Percentiles rank a stretch among this genome's conserved stretches.
Conservation (phyloP, 2,888 invertebrate species). For the Aphrophora alni region DNA sequence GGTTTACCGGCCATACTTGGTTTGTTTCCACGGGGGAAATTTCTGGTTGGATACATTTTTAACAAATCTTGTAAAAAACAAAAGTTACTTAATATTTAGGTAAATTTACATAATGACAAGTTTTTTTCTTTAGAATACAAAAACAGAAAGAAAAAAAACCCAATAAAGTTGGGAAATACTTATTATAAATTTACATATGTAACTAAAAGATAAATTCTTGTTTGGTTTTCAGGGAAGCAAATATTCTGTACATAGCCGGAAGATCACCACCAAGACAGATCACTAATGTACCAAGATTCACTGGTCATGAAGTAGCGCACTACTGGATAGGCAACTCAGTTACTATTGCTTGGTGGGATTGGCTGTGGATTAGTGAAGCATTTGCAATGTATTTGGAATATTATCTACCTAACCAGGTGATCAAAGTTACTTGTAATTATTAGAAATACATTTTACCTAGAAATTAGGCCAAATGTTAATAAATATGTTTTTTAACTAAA, state of each 20-base stretch:
- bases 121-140: not conserved
- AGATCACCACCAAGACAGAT: conserved; percentile 47
- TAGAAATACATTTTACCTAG: not conserved
- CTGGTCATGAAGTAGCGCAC: conserved; percentile 65
- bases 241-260: conserved; percentile 40
- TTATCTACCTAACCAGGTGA: conserved; percentile 55
- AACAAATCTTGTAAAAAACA: no score
- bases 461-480: no score
- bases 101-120: not conserved
- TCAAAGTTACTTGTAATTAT: conserved; percentile 40
- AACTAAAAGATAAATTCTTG: not conserved
- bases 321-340: conserved; percentile 62
- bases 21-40: no score
- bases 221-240: conserved; percentile 42
- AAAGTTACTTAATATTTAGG: not conserved
- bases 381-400: conserved; percentile 64
- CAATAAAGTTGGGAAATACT: no score
- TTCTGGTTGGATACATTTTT: no score
- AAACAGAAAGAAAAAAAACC: not conserved
- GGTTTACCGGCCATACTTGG: no score
- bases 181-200: not conserved
- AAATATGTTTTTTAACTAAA: no score
- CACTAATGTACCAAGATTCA: conserved; percentile 53
- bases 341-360: conserved; percentile 57
- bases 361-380: conserved; percentile 61